Base-by-base conservation (phyloP, 92 coral and sea anemone species). In the Anthopleura xanthogrammica region DNA sequence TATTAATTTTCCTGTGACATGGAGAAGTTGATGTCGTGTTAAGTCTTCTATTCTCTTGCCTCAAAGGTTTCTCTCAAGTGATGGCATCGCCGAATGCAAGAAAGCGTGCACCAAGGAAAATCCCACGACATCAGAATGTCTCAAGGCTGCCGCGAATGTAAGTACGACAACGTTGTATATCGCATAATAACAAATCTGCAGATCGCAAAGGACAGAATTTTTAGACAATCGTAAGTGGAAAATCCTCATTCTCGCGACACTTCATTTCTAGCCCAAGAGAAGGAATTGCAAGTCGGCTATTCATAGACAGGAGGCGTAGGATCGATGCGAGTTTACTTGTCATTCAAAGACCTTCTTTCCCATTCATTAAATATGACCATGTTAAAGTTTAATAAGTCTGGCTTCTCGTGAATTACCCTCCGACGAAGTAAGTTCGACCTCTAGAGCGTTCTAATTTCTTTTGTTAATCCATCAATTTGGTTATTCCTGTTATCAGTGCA, bases 91-190 rank as follows among this genome's bases (percentile, higher is more conserved):
- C 75, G 95, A 94, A 83, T 96, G 98, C 86, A 88, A 90, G 86
- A 90, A 86, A 85, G 93, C 89, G 54, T 90, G 97, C 87, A 90
- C 77, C 79, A 89, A 90, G 88, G 95, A 87, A 60, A 90, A 94
- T 82, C 92, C 93, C 41, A 86, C 98, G 80, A 83, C 85, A 77
- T 89, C 92, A 80, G 94, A 94, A 77, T 78, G 85, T 41, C 87
- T 88, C 77, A 94, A 87, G 86, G 97, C 98, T 87, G 99, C 99
- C 89, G 89, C 90, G 50, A 90, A 92, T 85, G 99, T 96, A 91
- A 95, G 98, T 90, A 41, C 71, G 60, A 79, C 73, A 72, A 71
- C 41, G 66, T 79, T 62, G 76, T 80, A 41, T 39, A 72, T 52
- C 72, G 52, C 50, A 58, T 4, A 62, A 62, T 57, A 23, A 12